phyloP scores from a whole-genome alignment of 1,140 invertebrate genomes.

The Drosophila teissieri region DNA sequence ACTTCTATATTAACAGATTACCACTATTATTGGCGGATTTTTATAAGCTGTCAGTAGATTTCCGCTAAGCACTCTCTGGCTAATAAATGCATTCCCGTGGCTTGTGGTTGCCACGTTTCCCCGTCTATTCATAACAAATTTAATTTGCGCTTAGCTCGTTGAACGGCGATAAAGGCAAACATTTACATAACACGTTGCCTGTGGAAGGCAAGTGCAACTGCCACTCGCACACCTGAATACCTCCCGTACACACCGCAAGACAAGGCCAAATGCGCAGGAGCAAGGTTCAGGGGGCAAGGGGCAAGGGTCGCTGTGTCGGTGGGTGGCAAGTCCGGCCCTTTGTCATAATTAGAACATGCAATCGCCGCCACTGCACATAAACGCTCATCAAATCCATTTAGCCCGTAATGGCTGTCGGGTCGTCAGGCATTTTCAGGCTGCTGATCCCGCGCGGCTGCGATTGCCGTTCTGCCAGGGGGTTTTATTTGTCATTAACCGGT shows the following conservation, averaged over 20 bases:
- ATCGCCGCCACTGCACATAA: constrained; percentile 55
- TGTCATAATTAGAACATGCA: constrained; percentile 68
- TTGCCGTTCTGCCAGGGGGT: constrained; percentile 31
- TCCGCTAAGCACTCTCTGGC: neutral
- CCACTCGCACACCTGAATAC: constrained; percentile 9
- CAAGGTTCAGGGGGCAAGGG: neutral
- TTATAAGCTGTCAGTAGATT: neutral
- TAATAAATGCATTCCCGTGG: constrained; percentile 3
- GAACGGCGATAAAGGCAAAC: constrained; percentile 37
- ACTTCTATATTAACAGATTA: neutral
- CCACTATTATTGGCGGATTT: neutral
- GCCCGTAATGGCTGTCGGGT: constrained; percentile 57
- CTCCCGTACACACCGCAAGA: constrained; percentile 4
- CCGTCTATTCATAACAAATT: constrained; percentile 19
- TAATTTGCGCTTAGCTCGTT: constrained; percentile 32
- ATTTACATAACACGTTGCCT: constrained; percentile 39
- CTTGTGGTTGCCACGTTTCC: neutral
- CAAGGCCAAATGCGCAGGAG: neutral
- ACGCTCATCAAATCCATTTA: constrained; percentile 82
- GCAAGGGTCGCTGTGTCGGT: neutral
- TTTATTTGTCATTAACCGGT: constrained; percentile 75
- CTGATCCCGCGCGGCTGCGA: constrained; percentile 15
- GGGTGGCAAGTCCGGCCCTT: constrained; percentile 13
- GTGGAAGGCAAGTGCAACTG: constrained; percentile 24
- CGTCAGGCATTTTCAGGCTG: constrained; percentile 40